Conservation (phyloP, 1,140 invertebrate species). For the Pararge aegeria region DNA sequence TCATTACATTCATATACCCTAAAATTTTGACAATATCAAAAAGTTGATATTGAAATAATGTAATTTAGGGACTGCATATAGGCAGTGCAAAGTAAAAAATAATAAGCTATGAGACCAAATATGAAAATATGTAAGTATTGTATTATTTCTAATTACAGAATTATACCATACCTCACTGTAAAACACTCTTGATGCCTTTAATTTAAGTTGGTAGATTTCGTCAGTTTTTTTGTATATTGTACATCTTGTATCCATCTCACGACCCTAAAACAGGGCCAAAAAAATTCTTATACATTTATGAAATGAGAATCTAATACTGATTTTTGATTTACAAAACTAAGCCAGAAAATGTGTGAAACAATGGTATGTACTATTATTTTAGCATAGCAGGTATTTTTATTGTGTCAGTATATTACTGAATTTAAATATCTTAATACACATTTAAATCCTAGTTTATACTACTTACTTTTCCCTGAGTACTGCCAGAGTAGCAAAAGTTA, state of each 20-base stretch:
- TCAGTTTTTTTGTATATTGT: conserved; percentile 99
- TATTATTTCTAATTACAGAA: neutral
- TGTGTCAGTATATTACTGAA: conserved; percentile 40
- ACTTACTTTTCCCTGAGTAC: conserved; percentile 57
- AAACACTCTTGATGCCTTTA: conserved; percentile 97
- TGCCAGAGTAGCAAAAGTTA: conserved; percentile 46
- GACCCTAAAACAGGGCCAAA: conserved; percentile 76
- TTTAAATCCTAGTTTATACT: conserved; percentile 44
- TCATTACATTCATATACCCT: conserved; percentile 48
- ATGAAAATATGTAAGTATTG: no score
- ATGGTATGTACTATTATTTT: no score
- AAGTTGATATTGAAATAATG: conserved; percentile 18
- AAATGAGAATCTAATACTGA: no score
- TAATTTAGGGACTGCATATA: neutral
- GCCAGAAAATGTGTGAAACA: conserved; percentile 15
- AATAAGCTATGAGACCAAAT: no score
- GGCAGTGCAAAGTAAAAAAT: neutral
- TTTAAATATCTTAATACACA: conserved; percentile 36
- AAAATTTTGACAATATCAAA: conserved; percentile 33
- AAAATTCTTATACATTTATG: neutral
- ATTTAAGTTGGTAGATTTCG: conserved; percentile 96
- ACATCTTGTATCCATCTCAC: conserved; percentile 95
- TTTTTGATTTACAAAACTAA: conserved; percentile 2
- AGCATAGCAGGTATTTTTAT: neutral
- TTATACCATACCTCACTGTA: conserved; percentile 88